Evolutionary conservation across 2,888 invertebrate species (phyloP).

Genomic region (Drosophila testacea): DNA sequence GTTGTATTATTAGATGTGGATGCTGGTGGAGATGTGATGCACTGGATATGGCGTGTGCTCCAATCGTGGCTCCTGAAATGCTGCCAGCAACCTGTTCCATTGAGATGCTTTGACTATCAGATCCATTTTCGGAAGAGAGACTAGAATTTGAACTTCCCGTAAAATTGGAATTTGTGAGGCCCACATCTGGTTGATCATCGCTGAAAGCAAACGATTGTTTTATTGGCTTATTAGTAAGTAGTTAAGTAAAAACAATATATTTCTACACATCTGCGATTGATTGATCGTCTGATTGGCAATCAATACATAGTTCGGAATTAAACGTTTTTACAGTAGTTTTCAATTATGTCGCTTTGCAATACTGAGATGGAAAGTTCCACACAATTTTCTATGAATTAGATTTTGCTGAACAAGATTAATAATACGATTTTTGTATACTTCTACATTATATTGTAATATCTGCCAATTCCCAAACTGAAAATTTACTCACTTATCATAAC

Average conservation of each 20-base stretch:
- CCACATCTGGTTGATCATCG: constrained; percentile 88
- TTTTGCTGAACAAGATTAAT: not conserved
- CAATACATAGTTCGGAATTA: constrained; percentile 18
- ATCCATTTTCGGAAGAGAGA: constrained; percentile 85
- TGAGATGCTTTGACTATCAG: constrained; percentile 91
- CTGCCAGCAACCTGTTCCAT: constrained; percentile 88
- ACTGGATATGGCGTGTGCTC: constrained; percentile 42
- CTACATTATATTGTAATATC: not conserved
- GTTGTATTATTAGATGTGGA: constrained; percentile 62
- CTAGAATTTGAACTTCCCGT: constrained; percentile 89
- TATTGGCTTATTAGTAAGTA: not conserved
- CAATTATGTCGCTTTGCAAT: not conserved
- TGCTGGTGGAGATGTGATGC: constrained; percentile 54
- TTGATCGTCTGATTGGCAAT: constrained; percentile 6
- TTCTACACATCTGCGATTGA: not conserved
- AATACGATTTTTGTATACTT: not conserved
- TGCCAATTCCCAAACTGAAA: too few relatives aligned
- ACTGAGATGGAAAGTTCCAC: not conserved
- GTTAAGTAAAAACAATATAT: constrained; percentile 1
- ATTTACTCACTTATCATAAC: constrained; percentile 79
- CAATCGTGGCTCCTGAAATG: constrained; percentile 50
- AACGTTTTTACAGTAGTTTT: not conserved
- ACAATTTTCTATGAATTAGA: not conserved
- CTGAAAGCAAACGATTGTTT: constrained; percentile 85
- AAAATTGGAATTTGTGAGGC: constrained; percentile 86